phyloP scores from a whole-genome alignment of 2,113 vertebrate genomes.

The Nyctibius bracteatus region DNA sequence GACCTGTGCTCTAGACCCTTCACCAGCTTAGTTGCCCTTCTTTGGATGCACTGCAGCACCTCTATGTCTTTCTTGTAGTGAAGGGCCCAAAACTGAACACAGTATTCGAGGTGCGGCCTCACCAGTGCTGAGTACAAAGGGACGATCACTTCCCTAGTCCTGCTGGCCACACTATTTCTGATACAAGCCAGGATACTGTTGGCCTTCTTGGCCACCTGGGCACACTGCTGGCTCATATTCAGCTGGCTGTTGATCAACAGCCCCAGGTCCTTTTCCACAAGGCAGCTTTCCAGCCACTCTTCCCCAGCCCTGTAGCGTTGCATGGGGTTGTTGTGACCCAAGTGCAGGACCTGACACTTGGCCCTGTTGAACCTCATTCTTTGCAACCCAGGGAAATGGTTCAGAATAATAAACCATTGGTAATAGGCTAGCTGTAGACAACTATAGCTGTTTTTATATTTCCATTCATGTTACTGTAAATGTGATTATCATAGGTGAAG shows the following conservation, averaged over 20 bases:
- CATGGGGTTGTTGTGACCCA: background rate
- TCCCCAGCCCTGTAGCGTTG: fast-evolving
- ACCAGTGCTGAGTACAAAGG: too few relatives aligned
- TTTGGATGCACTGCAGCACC: background rate
- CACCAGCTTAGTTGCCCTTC: background rate
- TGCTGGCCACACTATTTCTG: background rate
- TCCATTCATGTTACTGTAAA: background rate
- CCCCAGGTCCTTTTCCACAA: fast-evolving
- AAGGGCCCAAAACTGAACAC: background rate
- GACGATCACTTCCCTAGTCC: background rate
- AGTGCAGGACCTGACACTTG: too few relatives aligned
- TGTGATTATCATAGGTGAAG: background rate
- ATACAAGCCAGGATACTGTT: background rate
- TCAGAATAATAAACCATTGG: background rate
- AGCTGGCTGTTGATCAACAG: fast-evolving
- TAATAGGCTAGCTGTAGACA: background rate
- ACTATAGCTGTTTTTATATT: background rate
- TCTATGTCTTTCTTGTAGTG: background rate
- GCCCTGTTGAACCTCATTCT: background rate
- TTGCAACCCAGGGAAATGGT: background rate
- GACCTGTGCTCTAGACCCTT: background rate
- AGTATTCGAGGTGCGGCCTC: background rate
- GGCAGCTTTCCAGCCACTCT: background rate
- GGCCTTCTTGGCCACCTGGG: background rate
- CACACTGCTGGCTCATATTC: background rate